phyloP scores from a whole-genome alignment of 1,140 invertebrate genomes.

The Armadillidium nasatum region DNA sequence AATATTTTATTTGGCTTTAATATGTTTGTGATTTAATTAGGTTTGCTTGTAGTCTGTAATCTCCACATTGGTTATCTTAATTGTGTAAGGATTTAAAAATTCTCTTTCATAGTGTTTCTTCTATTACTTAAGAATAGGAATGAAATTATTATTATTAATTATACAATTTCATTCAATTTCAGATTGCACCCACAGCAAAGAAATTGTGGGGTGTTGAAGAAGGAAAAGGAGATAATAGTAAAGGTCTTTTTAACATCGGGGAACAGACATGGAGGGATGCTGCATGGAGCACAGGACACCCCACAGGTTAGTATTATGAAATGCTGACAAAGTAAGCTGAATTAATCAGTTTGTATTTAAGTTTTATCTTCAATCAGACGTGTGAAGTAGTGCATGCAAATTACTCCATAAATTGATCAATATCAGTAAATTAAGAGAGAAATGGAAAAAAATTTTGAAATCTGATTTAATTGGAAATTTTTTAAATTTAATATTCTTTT shows the following conservation, averaged over 20 bases:
- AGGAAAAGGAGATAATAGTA: not conserved
- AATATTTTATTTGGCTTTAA: no score
- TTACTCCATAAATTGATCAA: not conserved
- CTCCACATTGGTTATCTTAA: no score
- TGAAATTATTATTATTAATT: no score
- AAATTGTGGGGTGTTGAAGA: not conserved
- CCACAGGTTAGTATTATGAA: slow-evolving; percentile 58
- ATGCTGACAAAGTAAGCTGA: slow-evolving; percentile 31
- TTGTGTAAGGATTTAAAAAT: no score
- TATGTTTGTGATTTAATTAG: no score
- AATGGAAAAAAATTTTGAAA: not conserved
- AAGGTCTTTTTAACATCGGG: not conserved
- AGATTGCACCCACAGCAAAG: not conserved
- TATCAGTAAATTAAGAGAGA: not conserved
- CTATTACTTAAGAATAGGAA: no score
- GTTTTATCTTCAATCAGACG: not conserved
- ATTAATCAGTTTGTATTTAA: slow-evolving; percentile 17
- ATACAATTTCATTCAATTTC: not conserved
- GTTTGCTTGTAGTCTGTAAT: no score
- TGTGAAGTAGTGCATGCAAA: not conserved
- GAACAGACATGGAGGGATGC: slow-evolving; percentile 80
- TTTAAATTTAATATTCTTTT: no score
- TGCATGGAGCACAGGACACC: slow-evolving; percentile 68
- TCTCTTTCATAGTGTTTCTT: no score
- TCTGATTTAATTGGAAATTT: no score